These are phyloP conservation scores for Chalcosyrphus nemorum DNA, from an alignment of 2,888 invertebrate genomes.

Conservation along the genomic window DNA sequence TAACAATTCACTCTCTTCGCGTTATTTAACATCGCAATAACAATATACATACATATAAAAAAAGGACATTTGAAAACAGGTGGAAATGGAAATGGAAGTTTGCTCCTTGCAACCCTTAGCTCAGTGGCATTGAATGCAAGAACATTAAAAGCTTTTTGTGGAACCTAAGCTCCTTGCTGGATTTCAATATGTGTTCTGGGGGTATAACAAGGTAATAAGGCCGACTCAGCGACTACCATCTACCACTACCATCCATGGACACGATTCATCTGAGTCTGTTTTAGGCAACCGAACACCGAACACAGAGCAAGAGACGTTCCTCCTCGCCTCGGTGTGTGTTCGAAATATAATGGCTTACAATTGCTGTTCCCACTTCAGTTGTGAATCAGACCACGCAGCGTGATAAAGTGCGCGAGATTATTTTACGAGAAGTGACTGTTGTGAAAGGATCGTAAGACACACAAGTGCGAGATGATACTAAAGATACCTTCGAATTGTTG, in stretches of 20 bases:
- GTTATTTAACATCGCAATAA: background rate
- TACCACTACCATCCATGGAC: conserved; percentile 46
- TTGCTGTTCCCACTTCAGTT: conserved; percentile 71
- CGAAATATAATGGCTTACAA: conserved; percentile 67
- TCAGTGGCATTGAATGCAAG: background rate
- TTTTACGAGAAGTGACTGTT: conserved; percentile 28
- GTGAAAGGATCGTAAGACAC: too few relatives aligned
- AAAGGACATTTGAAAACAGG: conserved; percentile 46
- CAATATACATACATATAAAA: too few relatives aligned
- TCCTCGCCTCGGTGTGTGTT: conserved; percentile 19
- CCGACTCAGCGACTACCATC: conserved; percentile 36
- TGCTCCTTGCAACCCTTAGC: background rate
- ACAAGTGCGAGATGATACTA: too few relatives aligned
- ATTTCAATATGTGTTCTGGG: conserved; percentile 15
- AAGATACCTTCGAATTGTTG: conserved; percentile 5
- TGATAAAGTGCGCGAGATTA: conserved; percentile 47
- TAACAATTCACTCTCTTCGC: conserved; percentile 1
- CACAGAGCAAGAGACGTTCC: conserved; percentile 31
- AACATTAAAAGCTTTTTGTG: conserved; percentile 54
- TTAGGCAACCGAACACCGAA: conserved; percentile 26
- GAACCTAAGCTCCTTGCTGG: conserved; percentile 57
- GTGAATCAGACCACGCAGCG: conserved; percentile 63
- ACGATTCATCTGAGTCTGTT: conserved; percentile 46
- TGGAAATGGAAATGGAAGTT: conserved; percentile 40
- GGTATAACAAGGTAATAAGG: conserved; percentile 60